A percentile compares a stretch with the other conserved stretches of the same genome.
Conservation (phyloP, 2,888 invertebrate species). For the Ophion slaviceki region DNA sequence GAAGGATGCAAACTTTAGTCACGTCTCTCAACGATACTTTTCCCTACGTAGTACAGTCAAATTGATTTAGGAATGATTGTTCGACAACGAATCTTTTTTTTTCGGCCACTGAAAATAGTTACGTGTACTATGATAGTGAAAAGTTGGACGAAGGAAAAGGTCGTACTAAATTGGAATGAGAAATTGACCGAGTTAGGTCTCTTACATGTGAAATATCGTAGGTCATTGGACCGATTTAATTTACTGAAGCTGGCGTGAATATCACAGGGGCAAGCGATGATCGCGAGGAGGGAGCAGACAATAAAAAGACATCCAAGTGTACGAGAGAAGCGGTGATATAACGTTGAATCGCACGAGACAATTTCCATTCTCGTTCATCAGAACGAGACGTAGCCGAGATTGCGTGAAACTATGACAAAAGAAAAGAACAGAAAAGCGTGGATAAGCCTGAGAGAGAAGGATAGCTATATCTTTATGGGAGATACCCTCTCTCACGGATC, state of each 20-base stretch:
- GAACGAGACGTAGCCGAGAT: slow-evolving; percentile 47
- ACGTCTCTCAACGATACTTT: neutral
- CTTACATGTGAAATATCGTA: slow-evolving; percentile 19
- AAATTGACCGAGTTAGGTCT: neutral
- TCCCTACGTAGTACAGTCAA: neutral
- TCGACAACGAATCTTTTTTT: neutral
- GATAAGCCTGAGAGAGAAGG: slow-evolving; percentile 1
- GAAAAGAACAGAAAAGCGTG: slow-evolving; percentile 28
- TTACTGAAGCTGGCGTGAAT: slow-evolving; percentile 12
- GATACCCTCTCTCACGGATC: slow-evolving; percentile 33
- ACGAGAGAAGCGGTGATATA: slow-evolving; percentile 50
- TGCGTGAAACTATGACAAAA: slow-evolving; percentile 46
- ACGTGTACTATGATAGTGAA: neutral
- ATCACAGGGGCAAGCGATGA: slow-evolving; percentile 18
- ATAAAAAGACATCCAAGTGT: slow-evolving; percentile 15
- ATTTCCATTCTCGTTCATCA: slow-evolving; percentile 56
- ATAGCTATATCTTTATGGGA: slow-evolving; percentile 29
- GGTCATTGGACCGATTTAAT: slow-evolving; percentile 41
- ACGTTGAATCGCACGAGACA: slow-evolving; percentile 52
- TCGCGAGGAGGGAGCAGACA: slow-evolving; percentile 19
- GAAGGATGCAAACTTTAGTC: no score
- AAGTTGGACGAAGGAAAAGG: neutral
- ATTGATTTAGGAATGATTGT: neutral
- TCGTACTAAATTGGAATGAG: neutral
- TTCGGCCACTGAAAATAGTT: neutral